Evolutionary conservation across 2,113 vertebrate genomes (phyloP).

Genomic region (Lampris megalopsis): DNA sequence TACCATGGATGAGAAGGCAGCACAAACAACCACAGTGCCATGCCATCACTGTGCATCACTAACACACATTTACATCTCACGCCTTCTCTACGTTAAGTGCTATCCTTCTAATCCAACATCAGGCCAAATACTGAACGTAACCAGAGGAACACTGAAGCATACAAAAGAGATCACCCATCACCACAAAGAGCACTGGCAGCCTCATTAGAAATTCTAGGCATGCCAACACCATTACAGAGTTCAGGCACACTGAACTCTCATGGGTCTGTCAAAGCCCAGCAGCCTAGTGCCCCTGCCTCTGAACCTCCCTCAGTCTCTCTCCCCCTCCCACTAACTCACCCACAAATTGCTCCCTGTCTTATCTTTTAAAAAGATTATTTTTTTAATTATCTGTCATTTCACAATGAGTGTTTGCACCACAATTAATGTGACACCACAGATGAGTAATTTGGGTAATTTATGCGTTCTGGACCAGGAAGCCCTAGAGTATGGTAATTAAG

Average conservation of each 20-base stretch:
- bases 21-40: slow-evolving; percentile 44
- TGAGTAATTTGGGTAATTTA: slow-evolving; percentile 42
- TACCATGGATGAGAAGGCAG: slow-evolving; percentile 49
- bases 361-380: slow-evolving; percentile 39
- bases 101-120: not conserved
- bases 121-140: not conserved
- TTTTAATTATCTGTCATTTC: slow-evolving; percentile 42
- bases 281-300: slow-evolving; percentile 5
- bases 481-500: slow-evolving; percentile 50
- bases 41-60: slow-evolving; percentile 34
- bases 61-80: slow-evolving; percentile 19
- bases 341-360: slow-evolving; percentile 1
- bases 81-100: not conserved
- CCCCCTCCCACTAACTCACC: not conserved
- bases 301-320: not conserved
- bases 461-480: slow-evolving; percentile 40
- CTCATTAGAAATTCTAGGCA: slow-evolving; percentile 49
- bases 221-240: slow-evolving; percentile 36
- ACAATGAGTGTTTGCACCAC: slow-evolving; percentile 40
- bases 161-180: slow-evolving; percentile 13
- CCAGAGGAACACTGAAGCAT: not conserved
- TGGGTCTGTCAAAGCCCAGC: slow-evolving; percentile 32
- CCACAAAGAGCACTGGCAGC: slow-evolving; percentile 12
- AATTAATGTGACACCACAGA: slow-evolving; percentile 62
- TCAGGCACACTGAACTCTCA: slow-evolving; percentile 50